Evolutionary conservation across 2,888 invertebrate genomes (phyloP), one percentile per base, ranked within the genome.

Genomic region (Ephialtes manifestator): DNA sequence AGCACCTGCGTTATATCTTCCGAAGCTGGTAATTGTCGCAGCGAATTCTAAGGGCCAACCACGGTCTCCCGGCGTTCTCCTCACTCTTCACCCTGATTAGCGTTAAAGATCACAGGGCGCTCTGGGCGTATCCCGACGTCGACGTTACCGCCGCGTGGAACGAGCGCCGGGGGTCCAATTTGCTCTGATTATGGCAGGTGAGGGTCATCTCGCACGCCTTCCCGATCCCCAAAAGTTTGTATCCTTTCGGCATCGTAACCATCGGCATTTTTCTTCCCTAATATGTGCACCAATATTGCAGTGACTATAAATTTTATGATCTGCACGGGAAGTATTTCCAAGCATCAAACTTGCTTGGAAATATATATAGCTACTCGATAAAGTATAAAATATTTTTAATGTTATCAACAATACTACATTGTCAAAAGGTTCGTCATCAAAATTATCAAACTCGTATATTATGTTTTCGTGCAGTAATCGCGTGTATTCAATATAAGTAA

Each of bases 51-150:
- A 63, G 67, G 70, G 70, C 58, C 58, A 35, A 51, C 18, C 46
- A 28, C 43, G 71, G 51, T 71, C 55, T 55, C 20, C 60, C 15
- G 18, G 60, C 20, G 18, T 68, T 46, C 63, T 65, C 79, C 63
- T 63, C 67, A 28, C 46, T 70, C 76, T 65, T 77, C 70, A 51
- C 80, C 72, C 87, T 89, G 90, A 89, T 90, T 90, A 91, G 89
- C 89, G 88, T 88, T 85, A 84, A 89, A 90, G 90, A 91, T 90
- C 90, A 91, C 90, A 91, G 88, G 89, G 90, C 89, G 88, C 89
- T 88, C 55, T 67, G 77, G 86, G 86, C 85, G 82, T 77, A 85
- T 86, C 83, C 83, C 86, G 78, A 83, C 83, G 71, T 65, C 81
- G 67, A 39, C 71, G 84, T 72, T 84, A 84, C 71, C 76, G 46